Evolutionary conservation across 2,113 vertebrate genomes (phyloP).

Genomic region (Dicentrarchus labrax): DNA sequence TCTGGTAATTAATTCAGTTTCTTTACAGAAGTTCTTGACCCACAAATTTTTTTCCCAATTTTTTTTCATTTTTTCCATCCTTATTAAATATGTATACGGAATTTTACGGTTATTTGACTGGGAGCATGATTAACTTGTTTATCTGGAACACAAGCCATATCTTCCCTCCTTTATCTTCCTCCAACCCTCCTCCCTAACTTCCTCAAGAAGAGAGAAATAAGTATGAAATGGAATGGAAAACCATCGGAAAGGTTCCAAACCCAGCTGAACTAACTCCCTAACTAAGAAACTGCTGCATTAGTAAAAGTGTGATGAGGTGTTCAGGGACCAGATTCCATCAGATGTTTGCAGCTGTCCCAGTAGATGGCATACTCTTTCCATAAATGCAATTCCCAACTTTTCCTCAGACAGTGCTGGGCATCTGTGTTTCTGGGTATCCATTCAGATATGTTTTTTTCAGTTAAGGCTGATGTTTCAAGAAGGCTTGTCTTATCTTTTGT

Average conservation of each 20-base stretch:
- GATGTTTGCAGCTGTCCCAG: conserved; percentile 63
- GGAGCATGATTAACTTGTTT: not conserved
- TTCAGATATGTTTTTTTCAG: not conserved
- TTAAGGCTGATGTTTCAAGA: not conserved
- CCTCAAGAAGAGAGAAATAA: not conserved
- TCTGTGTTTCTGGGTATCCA: not conserved
- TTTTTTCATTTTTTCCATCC: too few relatives aligned
- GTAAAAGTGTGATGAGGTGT: not conserved
- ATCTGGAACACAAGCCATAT: not conserved
- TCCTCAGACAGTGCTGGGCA: not conserved
- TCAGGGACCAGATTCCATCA: not conserved
- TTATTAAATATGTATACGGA: too few relatives aligned
- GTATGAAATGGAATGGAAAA: not conserved
- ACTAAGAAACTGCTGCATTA: not conserved
- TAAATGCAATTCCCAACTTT: conserved; percentile 43
- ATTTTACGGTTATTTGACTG: not conserved
- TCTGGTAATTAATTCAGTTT: not conserved
- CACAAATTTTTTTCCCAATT: too few relatives aligned
- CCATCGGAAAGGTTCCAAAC: not conserved
- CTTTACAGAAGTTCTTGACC: too few relatives aligned
- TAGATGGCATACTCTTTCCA: conserved; percentile 79
- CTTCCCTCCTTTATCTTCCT: not conserved
- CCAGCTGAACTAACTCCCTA: not conserved
- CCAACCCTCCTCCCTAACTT: not conserved
- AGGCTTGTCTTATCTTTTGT: not conserved